A percentile compares a stretch with the other conserved stretches of the same genome.
Evolutionary conservation across 1,140 invertebrate genomes (phyloP).

Genomic region (Acromyrmex charruanus): DNA sequence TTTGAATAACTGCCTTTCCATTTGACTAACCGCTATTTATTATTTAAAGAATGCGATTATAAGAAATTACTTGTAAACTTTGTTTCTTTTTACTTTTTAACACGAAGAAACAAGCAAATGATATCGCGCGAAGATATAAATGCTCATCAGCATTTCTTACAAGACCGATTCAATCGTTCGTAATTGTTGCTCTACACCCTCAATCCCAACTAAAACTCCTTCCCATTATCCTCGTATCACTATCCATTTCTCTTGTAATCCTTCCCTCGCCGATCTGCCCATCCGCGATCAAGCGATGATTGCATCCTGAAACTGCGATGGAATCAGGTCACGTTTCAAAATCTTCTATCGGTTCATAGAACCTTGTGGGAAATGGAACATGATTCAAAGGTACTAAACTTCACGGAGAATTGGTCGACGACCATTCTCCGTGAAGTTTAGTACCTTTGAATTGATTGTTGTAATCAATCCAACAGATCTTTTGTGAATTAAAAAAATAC

Average conservation of each 20-base stretch:
- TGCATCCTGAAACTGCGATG: conserved; percentile 64
- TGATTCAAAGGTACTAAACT: conserved; percentile 42
- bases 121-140: conserved; percentile 50
- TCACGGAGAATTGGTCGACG: conserved; percentile 34
- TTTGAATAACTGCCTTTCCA: neutral
- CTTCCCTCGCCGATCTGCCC: conserved; percentile 21
- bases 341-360: conserved; percentile 62
- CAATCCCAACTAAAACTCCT: conserved; percentile 61
- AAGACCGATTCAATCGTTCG: conserved; percentile 77
- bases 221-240: conserved; percentile 34
- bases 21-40: neutral
- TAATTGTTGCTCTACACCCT: conserved; percentile 72
- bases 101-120: conserved; percentile 48
- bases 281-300: conserved; percentile 77
- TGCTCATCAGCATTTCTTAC: conserved; percentile 64
- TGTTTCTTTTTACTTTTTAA: neutral
- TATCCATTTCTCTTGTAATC: conserved; percentile 67
- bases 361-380: conserved; percentile 28
- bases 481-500: neutral
- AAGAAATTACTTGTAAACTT: conserved; percentile 49
- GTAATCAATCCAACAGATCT: conserved; percentile 10
- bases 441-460: neutral
- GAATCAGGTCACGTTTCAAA: conserved; percentile 74
- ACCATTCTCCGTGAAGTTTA: neutral
- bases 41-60: conserved; percentile 56